Evolutionary conservation across 2,888 invertebrate genomes (phyloP).

Genomic region (Troilus luridus): DNA sequence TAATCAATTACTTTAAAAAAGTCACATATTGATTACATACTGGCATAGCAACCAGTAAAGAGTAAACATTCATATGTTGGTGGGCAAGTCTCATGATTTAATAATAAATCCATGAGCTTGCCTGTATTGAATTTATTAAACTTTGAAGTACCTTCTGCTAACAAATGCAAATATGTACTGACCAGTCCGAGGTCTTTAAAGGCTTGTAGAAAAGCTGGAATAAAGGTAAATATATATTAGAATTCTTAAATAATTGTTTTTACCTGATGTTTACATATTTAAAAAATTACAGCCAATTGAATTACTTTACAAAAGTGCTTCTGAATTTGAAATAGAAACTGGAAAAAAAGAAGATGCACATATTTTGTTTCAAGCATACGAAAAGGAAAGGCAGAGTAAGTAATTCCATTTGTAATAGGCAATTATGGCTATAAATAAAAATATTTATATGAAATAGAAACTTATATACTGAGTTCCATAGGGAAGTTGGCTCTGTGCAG

Average conservation of each 20-base stretch:
- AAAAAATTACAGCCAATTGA: constrained; percentile 68
- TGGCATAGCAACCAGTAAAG: not conserved
- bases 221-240: constrained; percentile 69
- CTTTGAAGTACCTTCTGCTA: constrained; percentile 71
- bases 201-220: constrained; percentile 71
- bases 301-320: constrained; percentile 68
- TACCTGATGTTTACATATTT: not conserved
- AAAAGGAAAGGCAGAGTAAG: constrained; percentile 66
- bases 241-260: not conserved
- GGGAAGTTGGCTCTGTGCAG: constrained; percentile 60
- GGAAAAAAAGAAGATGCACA: constrained; percentile 64
- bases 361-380: constrained; percentile 65
- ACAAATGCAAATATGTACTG: constrained; percentile 71
- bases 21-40: constrained; percentile 35
- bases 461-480: not conserved
- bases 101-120: constrained; percentile 60
- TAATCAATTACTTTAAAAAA: not conserved
- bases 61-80: not conserved
- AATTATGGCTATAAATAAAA: not conserved
- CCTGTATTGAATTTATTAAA: constrained; percentile 70
- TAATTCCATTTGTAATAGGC: not conserved
- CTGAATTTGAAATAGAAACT: constrained; percentile 68
- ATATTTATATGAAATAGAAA: not conserved
- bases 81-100: constrained; percentile 49
- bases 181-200: constrained; percentile 73